Conservation (phyloP, 2,113 vertebrate genomes). For the Podocnemis expansa region DNA sequence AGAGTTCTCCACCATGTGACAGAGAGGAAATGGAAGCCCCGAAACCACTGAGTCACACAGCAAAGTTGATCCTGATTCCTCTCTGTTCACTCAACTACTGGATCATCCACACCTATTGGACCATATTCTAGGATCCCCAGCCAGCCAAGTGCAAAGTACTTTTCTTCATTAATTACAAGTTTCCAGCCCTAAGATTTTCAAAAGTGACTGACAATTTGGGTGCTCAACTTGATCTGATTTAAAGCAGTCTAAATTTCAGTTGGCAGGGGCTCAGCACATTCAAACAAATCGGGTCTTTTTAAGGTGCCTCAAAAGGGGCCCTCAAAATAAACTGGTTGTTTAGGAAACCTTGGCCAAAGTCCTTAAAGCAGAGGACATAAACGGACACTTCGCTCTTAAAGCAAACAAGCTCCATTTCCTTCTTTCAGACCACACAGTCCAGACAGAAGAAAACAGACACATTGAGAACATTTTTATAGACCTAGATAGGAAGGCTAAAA, state of each 20-base stretch:
- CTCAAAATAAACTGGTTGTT: background rate
- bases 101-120: background rate
- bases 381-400: background rate
- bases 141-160: background rate
- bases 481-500: accelerated
- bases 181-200: background rate
- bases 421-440: background rate
- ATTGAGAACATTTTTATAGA: background rate
- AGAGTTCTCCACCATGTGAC: background rate
- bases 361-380: background rate
- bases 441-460: background rate
- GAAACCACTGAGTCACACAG: background rate
- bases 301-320: background rate
- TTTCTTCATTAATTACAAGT: background rate
- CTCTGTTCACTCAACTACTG: background rate
- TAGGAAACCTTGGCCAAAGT: background rate
- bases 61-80: background rate
- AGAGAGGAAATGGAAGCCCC: background rate
- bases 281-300: background rate
- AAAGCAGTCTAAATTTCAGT: background rate
- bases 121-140: background rate
- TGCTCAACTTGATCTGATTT: background rate
- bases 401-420: background rate
- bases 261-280: background rate
- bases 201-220: background rate